phyloP scores from a whole-genome alignment of 1,140 invertebrate species.

The Lordiphosa collinella region DNA sequence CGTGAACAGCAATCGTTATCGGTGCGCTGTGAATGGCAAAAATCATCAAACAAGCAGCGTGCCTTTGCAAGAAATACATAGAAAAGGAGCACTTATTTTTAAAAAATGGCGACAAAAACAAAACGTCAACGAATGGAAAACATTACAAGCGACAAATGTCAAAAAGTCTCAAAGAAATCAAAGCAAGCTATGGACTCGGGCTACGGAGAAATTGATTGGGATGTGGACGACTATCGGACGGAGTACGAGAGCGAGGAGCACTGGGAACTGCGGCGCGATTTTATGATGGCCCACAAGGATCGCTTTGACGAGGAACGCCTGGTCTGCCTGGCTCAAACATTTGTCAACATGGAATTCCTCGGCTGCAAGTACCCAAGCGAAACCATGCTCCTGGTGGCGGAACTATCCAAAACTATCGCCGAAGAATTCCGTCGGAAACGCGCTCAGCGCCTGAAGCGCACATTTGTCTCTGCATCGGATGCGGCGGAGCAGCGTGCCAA shows the following conservation, averaged over 20 bases:
- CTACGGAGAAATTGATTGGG: conserved; percentile 80
- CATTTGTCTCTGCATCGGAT: conserved; percentile 88
- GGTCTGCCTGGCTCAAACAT: conserved; percentile 90
- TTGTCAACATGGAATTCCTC: conserved; percentile 90
- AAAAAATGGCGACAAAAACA: conserved; percentile 35
- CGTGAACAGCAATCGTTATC: not conserved
- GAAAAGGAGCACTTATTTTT: not conserved
- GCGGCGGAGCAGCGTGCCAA: conserved; percentile 87
- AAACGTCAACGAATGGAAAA: conserved; percentile 19
- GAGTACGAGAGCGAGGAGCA: conserved; percentile 90
- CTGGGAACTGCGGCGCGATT: conserved; percentile 88
- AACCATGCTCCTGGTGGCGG: conserved; percentile 88
- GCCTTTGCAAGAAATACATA: not conserved
- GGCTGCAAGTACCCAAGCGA: conserved; percentile 91
- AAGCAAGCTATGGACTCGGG: conserved; percentile 7
- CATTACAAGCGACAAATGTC: not conserved
- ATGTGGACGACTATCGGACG: conserved; percentile 84
- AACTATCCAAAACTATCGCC: conserved; percentile 86
- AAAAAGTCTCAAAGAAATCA: conserved; percentile 4
- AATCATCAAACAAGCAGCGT: not conserved
- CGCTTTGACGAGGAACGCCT: conserved; percentile 87
- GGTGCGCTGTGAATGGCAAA: conserved; percentile 24
- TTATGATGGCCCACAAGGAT: conserved; percentile 86
- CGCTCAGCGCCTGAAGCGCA: conserved; percentile 85
- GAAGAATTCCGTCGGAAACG: conserved; percentile 84